phyloP scores from a whole-genome alignment of 1,140 invertebrate genomes.

The Holcopasites calliopsidis region DNA sequence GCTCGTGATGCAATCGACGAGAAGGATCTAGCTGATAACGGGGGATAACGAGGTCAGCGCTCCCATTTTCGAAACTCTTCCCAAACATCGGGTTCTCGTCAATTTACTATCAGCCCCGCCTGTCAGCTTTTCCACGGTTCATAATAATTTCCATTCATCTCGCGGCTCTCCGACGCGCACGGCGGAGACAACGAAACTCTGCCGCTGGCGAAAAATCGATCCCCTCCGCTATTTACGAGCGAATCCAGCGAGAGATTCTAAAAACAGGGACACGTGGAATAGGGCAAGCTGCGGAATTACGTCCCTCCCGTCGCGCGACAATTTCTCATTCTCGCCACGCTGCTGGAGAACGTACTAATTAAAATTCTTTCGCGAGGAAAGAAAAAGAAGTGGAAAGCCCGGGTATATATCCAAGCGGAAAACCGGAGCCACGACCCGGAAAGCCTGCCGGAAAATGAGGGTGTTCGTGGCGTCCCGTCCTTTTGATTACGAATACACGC shows the following conservation, averaged over 20 bases:
- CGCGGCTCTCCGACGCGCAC: too few species aligned
- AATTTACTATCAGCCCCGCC: too few species aligned
- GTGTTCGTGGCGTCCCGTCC: neutral
- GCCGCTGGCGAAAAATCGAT: too few species aligned
- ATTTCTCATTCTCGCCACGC: slow-evolving; percentile 26
- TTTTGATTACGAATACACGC: neutral
- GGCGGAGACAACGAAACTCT: too few species aligned
- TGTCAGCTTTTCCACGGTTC: too few species aligned
- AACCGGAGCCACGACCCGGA: neutral
- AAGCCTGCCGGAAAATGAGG: neutral
- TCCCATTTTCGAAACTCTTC: too few species aligned
- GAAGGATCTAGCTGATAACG: neutral
- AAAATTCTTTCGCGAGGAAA: slow-evolving; percentile 44
- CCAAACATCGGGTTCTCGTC: too few species aligned
- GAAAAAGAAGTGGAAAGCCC: slow-evolving; percentile 3
- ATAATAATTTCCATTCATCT: too few species aligned
- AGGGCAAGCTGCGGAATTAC: slow-evolving; percentile 10
- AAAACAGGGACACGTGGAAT: neutral
- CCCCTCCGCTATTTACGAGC: neutral
- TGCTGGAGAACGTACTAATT: slow-evolving; percentile 39
- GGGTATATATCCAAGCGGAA: slow-evolving; percentile 2
- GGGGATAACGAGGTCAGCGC: neutral
- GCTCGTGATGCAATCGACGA: neutral
- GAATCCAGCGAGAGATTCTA: neutral
- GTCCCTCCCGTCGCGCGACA: slow-evolving; percentile 18